Evolutionary conservation across 92 coral and sea anemone species (phyloP), one percentile per base, ranked within the genome.

Genomic region (Zoanthus sansibaricus): DNA sequence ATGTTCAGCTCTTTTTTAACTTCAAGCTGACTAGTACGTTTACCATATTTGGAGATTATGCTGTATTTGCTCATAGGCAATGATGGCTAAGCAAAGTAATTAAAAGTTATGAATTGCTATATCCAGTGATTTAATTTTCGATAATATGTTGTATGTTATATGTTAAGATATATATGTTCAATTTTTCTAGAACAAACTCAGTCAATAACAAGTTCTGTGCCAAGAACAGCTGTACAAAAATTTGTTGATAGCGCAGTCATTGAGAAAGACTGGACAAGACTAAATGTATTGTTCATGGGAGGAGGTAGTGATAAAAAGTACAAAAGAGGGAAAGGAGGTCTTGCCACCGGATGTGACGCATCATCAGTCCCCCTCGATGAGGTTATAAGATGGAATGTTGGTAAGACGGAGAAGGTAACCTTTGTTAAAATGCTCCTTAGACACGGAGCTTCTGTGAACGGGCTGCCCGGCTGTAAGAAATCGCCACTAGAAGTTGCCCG

Each of bases 321-420:
- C 51, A 46, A 18, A 12, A 42, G 18, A 21, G 85, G 85, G 25
- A 47, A 64, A 44, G 85, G 85, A 18, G 85, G 85, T 9, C 11
- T 79, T 45, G 84, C 84, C 52, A 79, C 84, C 20, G 84, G 84
- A 45, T 79, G 84, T 12, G 55, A 79, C 45, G 74, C 74, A n/a
- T 79, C 84, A 16, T 20, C 4, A 0, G 75, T 42, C 44, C 84
- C 84, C 42, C 73, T 79, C 12, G 84, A 79, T 21, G 72, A 79
- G 5, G 74, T 79, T 47, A 79, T 79, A 64, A 11, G 15, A 79
- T 64, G 73, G 17, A 10, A 45, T 9, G 6, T 79, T 2, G 62
- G 64, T 15, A 64, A n/a, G 42, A 47, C 9, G 46, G 85, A 64
- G 18, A 80, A 66, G 61, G 20, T 45, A 18, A 42, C 55, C 66